A percentile compares a stretch with the other conserved stretches of the same genome.
phyloP scores from a whole-genome alignment of 2,113 vertebrate species.

The Grallaria varia region DNA sequence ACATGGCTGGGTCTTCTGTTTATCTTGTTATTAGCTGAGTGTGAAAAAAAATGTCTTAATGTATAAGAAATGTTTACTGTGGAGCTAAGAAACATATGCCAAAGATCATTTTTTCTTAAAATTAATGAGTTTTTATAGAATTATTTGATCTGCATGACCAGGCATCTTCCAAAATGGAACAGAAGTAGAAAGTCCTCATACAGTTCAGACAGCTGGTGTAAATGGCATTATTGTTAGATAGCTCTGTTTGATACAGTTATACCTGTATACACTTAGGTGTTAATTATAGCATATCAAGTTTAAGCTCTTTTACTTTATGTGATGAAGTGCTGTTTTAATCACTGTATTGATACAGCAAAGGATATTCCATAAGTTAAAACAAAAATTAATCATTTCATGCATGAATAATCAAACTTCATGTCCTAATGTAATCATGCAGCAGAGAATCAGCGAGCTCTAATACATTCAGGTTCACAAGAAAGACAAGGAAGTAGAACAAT shows the following conservation, averaged over 20 bases:
- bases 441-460: background rate
- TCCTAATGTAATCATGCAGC: background rate
- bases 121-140: background rate
- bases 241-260: background rate
- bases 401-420: slow-evolving; percentile 14
- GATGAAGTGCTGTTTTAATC: background rate
- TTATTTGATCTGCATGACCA: background rate
- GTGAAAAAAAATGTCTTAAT: background rate
- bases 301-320: background rate
- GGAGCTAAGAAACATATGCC: background rate
- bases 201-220: background rate
- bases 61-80: background rate
- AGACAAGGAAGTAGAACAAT: background rate
- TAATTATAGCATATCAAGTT: slow-evolving; percentile 1
- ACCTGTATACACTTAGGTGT: background rate
- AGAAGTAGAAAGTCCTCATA: background rate
- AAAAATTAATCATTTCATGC: slow-evolving; percentile 45
- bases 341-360: background rate
- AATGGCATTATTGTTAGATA: background rate
- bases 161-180: background rate
- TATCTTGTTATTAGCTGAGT: background rate
- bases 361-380: slow-evolving; percentile 16
- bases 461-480: background rate
- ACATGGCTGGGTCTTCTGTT: background rate
- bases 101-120: background rate